Evolutionary conservation across 2,797 vertebrate species (phyloP).

Genomic region (Antennarius maculatus): DNA sequence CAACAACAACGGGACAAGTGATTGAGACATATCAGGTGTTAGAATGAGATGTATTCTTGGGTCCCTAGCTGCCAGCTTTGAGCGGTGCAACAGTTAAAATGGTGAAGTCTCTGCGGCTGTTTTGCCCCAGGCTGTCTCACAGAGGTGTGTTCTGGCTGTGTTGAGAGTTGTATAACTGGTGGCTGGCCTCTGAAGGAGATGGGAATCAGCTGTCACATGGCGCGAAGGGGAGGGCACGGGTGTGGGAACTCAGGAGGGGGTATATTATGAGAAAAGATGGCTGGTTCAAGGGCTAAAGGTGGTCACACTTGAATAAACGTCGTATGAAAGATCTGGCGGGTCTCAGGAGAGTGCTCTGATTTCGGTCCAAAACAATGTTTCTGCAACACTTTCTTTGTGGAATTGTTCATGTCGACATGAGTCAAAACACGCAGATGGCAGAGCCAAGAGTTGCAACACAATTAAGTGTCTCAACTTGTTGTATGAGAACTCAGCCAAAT

Average conservation of each 20-base stretch:
- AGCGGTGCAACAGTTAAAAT: conserved; percentile 32
- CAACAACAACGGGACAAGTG: conserved; percentile 17
- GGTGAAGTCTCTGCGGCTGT: conserved; percentile 53
- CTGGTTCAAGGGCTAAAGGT: conserved; percentile 75
- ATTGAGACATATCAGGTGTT: conserved; percentile 29
- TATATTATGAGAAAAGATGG: conserved; percentile 39
- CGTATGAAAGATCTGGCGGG: conserved; percentile 27
- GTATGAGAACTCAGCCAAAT: conserved; percentile 50
- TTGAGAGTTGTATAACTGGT: conserved; percentile 55
- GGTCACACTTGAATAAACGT: conserved; percentile 61
- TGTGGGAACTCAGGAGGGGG: conserved; percentile 68
- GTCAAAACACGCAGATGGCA: conserved; percentile 51
- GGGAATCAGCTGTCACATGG: conserved; percentile 82
- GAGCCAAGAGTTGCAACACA: conserved; percentile 56
- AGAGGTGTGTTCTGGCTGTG: conserved; percentile 63
- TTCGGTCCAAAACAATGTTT: conserved; percentile 51
- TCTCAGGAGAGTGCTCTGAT: conserved; percentile 47
- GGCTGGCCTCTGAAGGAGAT: conserved; percentile 66
- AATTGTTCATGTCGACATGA: conserved; percentile 29
- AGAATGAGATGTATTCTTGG: conserved; percentile 6
- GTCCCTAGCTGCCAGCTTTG: conserved; percentile 46
- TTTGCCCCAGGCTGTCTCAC: conserved; percentile 58
- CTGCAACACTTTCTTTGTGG: conserved; percentile 48
- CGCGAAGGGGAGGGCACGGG: conserved; percentile 30
- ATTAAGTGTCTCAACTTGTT: conserved; percentile 73